phyloP scores from a whole-genome alignment of 2,888 invertebrate species.

The Drosophila fulvimacula region DNA sequence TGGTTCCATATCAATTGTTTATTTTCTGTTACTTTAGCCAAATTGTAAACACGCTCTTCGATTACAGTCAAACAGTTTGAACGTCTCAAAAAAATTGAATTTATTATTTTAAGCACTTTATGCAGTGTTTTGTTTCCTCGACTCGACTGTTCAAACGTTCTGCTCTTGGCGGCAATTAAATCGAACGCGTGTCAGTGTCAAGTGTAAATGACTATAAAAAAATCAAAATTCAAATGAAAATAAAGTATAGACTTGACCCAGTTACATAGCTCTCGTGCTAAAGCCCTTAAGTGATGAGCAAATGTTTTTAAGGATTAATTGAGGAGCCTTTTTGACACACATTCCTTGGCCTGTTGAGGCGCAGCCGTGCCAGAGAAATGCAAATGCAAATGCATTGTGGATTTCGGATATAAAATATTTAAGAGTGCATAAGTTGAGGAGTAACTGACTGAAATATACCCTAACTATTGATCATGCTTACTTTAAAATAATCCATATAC shows the following conservation, averaged over 20 bases:
- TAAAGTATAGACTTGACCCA: constrained; percentile 63
- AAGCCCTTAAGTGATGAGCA: constrained; percentile 29
- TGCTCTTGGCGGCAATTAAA: constrained; percentile 31
- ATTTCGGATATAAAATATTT: neutral
- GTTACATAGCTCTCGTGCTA: constrained; percentile 24
- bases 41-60: constrained; percentile 38
- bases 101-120: constrained; percentile 29
- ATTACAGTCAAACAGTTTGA: constrained; percentile 19
- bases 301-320: constrained; percentile 53
- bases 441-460: neutral
- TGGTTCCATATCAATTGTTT: constrained; percentile 52
- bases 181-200: constrained; percentile 55
- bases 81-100: constrained; percentile 4
- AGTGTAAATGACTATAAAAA: constrained; percentile 30
- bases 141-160: constrained; percentile 38
- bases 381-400: constrained; percentile 27
- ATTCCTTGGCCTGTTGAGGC: constrained; percentile 9
- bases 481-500: too few species aligned
- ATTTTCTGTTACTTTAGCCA: constrained; percentile 5
- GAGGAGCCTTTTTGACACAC: constrained; percentile 56
- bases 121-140: constrained; percentile 14
- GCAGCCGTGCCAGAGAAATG: constrained; percentile 49
- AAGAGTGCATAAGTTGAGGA: neutral
- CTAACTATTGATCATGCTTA: neutral
- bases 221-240: neutral